Percentiles rank a stretch among this genome's conserved stretches.
phyloP scores from a whole-genome alignment of 2,888 invertebrate species.

The Lithophane leautieri region DNA sequence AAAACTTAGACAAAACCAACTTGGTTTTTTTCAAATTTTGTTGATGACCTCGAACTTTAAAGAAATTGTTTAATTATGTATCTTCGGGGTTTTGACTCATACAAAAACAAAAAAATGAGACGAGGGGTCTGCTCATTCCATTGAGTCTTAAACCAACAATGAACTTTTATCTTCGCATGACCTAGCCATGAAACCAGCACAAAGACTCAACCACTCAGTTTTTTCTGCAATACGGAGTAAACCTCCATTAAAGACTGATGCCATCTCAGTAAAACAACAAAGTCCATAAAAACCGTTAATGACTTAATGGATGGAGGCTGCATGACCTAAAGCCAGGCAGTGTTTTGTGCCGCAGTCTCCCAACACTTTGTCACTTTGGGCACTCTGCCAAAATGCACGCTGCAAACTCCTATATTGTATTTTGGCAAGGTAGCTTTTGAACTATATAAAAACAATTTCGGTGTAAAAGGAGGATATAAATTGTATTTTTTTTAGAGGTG shows the following conservation, averaged over 20 bases:
- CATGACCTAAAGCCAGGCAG: slow-evolving; percentile 55
- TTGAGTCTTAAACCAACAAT: neutral
- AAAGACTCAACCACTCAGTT: slow-evolving; percentile 13
- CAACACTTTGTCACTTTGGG: slow-evolving; percentile 50
- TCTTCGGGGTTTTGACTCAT: neutral
- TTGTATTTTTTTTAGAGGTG: slow-evolving; percentile 19
- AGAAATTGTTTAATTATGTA: neutral
- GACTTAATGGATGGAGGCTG: slow-evolving; percentile 60
- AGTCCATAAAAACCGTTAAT: slow-evolving; percentile 58
- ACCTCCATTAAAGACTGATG: slow-evolving; percentile 35
- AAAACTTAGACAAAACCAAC: neutral
- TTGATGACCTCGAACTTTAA: neutral
- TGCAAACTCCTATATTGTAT: slow-evolving; percentile 49
- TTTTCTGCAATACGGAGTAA: slow-evolving; percentile 17
- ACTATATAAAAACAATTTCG: slow-evolving; percentile 48
- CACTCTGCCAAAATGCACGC: slow-evolving; percentile 55
- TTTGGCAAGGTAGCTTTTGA: slow-evolving; percentile 55
- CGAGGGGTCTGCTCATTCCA: neutral
- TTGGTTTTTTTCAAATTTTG: neutral
- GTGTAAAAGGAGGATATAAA: slow-evolving; percentile 34
- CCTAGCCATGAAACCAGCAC: slow-evolving; percentile 10
- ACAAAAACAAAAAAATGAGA: neutral
- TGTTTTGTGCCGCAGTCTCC: slow-evolving; percentile 55
- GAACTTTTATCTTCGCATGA: neutral
- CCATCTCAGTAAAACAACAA: slow-evolving; percentile 54